Evolutionary conservation across 2,113 vertebrate species (phyloP).

Genomic region (Ondatra zibethicus): DNA sequence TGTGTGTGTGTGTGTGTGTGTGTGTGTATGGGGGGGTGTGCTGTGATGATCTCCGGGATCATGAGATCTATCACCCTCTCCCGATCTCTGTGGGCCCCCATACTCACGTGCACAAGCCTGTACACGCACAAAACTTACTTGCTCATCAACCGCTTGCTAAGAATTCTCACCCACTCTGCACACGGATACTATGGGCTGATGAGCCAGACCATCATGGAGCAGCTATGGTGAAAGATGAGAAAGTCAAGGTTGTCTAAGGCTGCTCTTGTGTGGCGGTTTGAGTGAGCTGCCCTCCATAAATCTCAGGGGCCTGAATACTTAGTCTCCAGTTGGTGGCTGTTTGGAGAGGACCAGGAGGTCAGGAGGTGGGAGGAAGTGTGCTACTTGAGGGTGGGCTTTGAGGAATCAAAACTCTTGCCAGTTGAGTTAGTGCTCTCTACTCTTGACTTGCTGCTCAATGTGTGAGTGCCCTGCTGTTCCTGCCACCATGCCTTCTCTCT

Average conservation of each 20-base stretch:
- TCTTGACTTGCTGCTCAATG: not conserved
- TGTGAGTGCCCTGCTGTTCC: not conserved
- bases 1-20: not conserved
- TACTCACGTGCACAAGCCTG: not conserved
- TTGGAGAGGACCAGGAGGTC: not conserved
- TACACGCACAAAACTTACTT: not conserved
- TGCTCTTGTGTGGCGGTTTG: rapidly evolving
- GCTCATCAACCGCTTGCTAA: not conserved
- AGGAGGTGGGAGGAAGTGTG: not conserved
- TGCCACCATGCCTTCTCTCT: no score
- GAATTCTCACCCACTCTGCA: not conserved
- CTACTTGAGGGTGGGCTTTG: not conserved
- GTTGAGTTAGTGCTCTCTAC: not conserved
- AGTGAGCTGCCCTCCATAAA: not conserved
- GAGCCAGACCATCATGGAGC: not conserved
- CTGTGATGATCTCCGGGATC: not conserved
- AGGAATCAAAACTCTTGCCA: not conserved
- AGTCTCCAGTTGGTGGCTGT: not conserved
- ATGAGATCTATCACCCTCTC: not conserved
- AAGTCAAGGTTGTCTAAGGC: not conserved
- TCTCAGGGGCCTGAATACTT: not conserved
- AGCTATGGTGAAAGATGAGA: no score
- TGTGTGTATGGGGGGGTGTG: rapidly evolving
- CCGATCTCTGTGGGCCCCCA: not conserved
- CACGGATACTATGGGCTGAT: not conserved